These are phyloP conservation scores for Lamprotornis superbus DNA, from an alignment of 2,113 vertebrate species.

Conservation along the genomic window DNA sequence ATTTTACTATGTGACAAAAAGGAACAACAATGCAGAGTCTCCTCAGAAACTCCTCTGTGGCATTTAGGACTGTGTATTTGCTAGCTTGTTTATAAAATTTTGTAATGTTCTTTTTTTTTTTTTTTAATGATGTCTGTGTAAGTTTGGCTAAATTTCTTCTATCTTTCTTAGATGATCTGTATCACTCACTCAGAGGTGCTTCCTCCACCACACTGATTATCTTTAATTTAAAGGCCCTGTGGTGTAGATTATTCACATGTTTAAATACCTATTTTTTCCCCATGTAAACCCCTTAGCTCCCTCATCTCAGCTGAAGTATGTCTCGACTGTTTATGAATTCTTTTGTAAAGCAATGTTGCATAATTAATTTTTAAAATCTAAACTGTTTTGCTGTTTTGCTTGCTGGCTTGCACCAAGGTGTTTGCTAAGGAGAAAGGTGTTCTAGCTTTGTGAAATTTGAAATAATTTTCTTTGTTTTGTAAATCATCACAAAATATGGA, in stretches of 20 bases:
- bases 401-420: neutral
- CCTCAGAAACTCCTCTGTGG: neutral
- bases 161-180: neutral
- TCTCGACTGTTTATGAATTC: neutral
- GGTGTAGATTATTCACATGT: neutral
- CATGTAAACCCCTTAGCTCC: neutral
- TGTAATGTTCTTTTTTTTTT: rapidly evolving
- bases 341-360: neutral
- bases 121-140: neutral
- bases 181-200: neutral
- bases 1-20: neutral
- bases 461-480: neutral
- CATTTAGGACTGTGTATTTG: neutral
- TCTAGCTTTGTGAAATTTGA: neutral
- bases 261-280: neutral
- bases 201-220: neutral
- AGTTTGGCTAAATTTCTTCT: neutral
- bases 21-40: neutral
- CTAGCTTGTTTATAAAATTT: neutral
- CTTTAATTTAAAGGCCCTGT: neutral
- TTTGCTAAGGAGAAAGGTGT: neutral
- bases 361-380: neutral
- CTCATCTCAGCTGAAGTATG: neutral
- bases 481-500: neutral
- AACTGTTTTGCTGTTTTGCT: neutral